Conservation (phyloP, 2,888 invertebrate species). For the Hydropsyche betteni region DNA sequence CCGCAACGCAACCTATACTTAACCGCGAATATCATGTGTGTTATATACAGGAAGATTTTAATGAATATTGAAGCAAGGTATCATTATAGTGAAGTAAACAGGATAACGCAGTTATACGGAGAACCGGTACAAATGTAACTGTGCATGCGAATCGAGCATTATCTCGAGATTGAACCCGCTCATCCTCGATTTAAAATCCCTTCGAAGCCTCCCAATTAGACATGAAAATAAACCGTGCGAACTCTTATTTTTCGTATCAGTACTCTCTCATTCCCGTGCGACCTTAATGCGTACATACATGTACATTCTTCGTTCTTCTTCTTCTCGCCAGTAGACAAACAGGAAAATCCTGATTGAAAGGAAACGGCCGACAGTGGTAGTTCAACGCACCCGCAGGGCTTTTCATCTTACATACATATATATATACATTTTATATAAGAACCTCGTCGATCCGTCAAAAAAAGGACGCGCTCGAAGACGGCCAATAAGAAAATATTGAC, state of each 20-base stretch:
- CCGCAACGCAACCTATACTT: too few species aligned
- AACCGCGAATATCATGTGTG: too few species aligned
- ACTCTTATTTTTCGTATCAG: too few species aligned
- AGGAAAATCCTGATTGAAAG: constrained; percentile 33
- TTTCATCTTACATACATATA: background rate
- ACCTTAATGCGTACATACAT: background rate
- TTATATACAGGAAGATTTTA: too few species aligned
- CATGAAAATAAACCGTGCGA: too few species aligned
- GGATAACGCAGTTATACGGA: background rate
- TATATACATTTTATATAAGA: background rate
- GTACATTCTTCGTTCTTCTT: background rate
- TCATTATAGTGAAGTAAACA: background rate
- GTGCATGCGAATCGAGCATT: constrained; percentile 1
- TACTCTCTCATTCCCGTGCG: background rate
- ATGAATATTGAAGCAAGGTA: background rate
- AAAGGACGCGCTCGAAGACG: constrained; percentile 1
- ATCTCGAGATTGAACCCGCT: background rate
- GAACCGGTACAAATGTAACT: constrained; percentile 13
- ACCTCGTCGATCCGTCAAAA: constrained; percentile 1
- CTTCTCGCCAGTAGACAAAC: constrained; percentile 7
- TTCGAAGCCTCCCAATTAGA: too few species aligned
- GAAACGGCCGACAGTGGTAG: constrained; percentile 6
- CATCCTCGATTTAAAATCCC: too few species aligned
- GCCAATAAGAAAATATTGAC: constrained; percentile 27
- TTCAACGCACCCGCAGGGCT: background rate